Evolutionary conservation across 1,140 invertebrate species (phyloP), one percentile per base, ranked within the genome.

Genomic region (Aradophagus sp.): DNA sequence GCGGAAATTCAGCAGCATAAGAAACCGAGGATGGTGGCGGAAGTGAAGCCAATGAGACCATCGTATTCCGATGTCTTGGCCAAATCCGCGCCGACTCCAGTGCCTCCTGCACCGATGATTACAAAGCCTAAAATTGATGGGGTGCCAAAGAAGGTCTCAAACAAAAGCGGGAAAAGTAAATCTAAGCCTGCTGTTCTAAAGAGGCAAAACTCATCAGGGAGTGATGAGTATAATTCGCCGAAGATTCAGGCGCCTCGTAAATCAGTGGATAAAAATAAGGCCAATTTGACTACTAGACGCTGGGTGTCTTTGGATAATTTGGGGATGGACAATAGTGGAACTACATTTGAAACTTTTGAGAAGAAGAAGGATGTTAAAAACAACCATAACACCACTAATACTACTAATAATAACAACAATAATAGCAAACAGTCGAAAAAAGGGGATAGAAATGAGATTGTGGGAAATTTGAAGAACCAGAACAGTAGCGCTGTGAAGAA

Each of bases 31-130:
- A 93, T 92, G 76, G 89, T 94, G 0, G 93, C 92, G 15, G 93
- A 94, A 86, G 93, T 95, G 0, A 93, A 93, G 76, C 93, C 93
- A 2, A 93, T 94, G 92, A 86, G 93, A 47, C 92, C 92, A 13
- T 91, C 91, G 14, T 95, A 94, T 79, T 95, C 93, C 1, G 93
- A 93, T 84, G 92, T 95, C 6, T 73, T 94, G 8, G 90, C 91
- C 10, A 94, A 94, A 81, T 91, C 90, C 38, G 86, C 84, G 0
- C 84, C 86, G 2, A 74, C 83, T 29, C 78, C 83, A 13, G 70
- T 79, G 15, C 79, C 82, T 16, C 74, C 79, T 8, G 69, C 73
- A 77, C 83, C 66, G 16, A 38, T 47, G 19, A 41, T 44, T 76
- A 56, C 53, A 10, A 87, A 81, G 77, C 63, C 85, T 68, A 75